Conservation (phyloP, 1,140 invertebrate genomes). For the Eubasilissa regina region DNA sequence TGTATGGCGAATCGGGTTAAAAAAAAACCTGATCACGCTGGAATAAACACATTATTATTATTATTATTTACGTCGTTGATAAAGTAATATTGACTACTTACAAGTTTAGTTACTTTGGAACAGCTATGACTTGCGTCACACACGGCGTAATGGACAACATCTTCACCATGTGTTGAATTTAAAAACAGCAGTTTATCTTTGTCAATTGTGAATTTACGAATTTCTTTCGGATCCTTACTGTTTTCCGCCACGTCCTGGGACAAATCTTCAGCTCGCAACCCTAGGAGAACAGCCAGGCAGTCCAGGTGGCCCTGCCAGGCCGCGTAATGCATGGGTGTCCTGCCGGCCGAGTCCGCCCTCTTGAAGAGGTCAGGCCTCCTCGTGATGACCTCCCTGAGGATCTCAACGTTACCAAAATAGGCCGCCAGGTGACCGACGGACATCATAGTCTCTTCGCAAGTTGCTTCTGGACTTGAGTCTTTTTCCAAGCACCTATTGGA, state of each 20-base stretch:
- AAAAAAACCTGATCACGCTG: no score
- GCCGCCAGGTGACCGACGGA: slow-evolving; percentile 69
- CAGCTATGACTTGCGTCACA: slow-evolving; percentile 37
- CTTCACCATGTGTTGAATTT: slow-evolving; percentile 5
- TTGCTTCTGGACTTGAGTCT: slow-evolving; percentile 59
- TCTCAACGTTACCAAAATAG: slow-evolving; percentile 63
- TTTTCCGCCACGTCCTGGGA: neutral
- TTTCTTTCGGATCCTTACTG: neutral
- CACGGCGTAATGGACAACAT: neutral
- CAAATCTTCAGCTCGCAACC: slow-evolving; percentile 63
- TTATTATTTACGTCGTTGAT: no score
- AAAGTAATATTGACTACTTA: slow-evolving; percentile 23
- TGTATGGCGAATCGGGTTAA: no score
- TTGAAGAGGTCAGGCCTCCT: slow-evolving; percentile 65
- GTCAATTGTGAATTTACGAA: neutral
- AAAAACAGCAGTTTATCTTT: neutral
- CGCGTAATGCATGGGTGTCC: slow-evolving; percentile 69
- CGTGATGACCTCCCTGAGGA: slow-evolving; percentile 65
- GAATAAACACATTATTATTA: no score
- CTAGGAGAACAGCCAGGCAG: slow-evolving; percentile 67
- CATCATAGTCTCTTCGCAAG: slow-evolving; percentile 66
- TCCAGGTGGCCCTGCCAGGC: slow-evolving; percentile 67
- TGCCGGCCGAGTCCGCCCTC: slow-evolving; percentile 65
- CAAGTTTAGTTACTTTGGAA: slow-evolving; percentile 18
- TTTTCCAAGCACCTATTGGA: no score